Evolutionary conservation across 2,797 vertebrate species (phyloP).

Genomic region (Acanthornis magna): DNA sequence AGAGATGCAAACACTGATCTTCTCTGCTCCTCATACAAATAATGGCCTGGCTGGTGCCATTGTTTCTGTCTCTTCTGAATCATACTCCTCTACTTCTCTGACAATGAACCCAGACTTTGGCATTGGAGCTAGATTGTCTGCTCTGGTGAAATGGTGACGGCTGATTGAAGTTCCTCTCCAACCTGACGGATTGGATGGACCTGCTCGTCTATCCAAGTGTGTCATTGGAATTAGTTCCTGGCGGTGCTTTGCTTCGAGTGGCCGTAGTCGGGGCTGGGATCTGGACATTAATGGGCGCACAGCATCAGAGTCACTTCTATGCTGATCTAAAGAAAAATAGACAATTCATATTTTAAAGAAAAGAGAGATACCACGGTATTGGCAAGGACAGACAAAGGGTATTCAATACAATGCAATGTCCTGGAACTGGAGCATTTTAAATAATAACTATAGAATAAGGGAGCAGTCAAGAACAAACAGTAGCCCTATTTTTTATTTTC

Average conservation of each 20-base stretch:
- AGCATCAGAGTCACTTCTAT: background rate
- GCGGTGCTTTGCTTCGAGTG: background rate
- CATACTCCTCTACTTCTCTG: conserved; percentile 17
- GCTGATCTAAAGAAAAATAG: conserved; percentile 54
- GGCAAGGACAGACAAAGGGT: background rate
- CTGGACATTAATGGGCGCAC: background rate
- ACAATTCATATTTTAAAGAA: background rate
- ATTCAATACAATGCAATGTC: background rate
- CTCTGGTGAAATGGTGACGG: background rate
- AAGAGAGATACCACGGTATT: background rate
- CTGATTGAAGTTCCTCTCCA: background rate
- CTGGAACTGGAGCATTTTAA: background rate
- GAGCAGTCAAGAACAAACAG: background rate
- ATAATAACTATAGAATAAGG: background rate
- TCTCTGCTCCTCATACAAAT: conserved; percentile 45
- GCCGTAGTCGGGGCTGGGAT: background rate
- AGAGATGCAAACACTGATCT: background rate
- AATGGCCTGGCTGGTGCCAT: conserved; percentile 3
- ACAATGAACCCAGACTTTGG: conserved; percentile 30
- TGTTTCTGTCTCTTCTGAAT: conserved; percentile 59
- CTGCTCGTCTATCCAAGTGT: background rate
- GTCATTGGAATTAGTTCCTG: conserved; percentile 38
- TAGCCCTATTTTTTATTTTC: background rate
- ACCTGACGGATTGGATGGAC: background rate
- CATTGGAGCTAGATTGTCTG: background rate